Conservation (phyloP, 2,113 vertebrate species). For the Phycodurus eques region DNA sequence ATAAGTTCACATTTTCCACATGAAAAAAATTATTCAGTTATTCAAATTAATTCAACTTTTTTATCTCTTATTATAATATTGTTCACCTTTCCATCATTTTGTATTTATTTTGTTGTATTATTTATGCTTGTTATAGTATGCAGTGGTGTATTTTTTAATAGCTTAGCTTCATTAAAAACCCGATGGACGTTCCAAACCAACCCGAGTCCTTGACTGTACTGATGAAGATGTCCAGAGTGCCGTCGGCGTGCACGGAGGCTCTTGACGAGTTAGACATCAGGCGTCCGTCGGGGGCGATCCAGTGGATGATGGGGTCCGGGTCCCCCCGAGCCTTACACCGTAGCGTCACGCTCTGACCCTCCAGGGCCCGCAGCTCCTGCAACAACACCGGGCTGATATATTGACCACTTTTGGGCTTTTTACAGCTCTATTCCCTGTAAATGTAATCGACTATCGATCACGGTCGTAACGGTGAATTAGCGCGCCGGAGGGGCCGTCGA, state of each 20-base stretch:
- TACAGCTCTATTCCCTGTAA: conserved; percentile 5
- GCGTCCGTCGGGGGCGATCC: conserved; percentile 96
- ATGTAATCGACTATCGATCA: conserved; percentile 30
- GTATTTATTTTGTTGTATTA: too few relatives aligned
- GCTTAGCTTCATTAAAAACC: background rate
- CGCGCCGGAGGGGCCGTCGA: conserved; percentile 25
- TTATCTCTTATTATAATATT: too few relatives aligned
- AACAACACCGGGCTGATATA: conserved; percentile 5
- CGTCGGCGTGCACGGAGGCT: conserved; percentile 86
- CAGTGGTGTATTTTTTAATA: background rate
- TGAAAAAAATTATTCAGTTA: too few relatives aligned
- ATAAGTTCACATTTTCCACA: too few relatives aligned
- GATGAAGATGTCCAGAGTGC: conserved; percentile 94
- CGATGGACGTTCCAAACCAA: conserved; percentile 31
- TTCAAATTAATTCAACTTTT: too few relatives aligned
- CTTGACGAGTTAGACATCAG: conserved; percentile 95
- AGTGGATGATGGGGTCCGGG: conserved; percentile 93
- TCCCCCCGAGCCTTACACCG: conserved; percentile 94
- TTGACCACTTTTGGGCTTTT: conserved; percentile 12
- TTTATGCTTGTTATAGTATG: background rate
- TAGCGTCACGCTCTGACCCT: conserved; percentile 90
- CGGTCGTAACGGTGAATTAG: conserved; percentile 23
- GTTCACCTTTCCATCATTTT: too few relatives aligned
- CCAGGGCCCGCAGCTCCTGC: conserved; percentile 87
- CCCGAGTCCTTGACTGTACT: conserved; percentile 93